These are phyloP conservation scores for Pseudotriccus pelzelni DNA, from an alignment of 2,797 vertebrate species.

Conservation along the genomic window DNA sequence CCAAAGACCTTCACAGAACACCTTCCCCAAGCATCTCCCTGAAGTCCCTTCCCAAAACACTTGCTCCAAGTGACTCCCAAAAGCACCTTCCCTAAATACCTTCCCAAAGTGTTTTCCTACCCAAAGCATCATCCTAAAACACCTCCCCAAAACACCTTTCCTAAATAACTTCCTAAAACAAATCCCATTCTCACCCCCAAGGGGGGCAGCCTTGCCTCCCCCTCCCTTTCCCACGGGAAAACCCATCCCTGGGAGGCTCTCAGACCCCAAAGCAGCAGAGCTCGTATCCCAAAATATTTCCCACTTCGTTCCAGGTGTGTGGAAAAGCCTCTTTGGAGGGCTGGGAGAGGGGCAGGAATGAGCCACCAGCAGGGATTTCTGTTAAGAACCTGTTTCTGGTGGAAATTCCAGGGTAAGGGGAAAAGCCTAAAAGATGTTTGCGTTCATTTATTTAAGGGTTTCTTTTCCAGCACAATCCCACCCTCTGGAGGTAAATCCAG, in stretches of 20 bases:
- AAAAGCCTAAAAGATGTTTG: not conserved
- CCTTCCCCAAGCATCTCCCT: not conserved
- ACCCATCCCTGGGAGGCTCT: not conserved
- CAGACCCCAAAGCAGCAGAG: not conserved
- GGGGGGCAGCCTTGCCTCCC: no score
- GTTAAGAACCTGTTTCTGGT: rapidly evolving
- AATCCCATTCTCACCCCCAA: no score
- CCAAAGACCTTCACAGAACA: not conserved
- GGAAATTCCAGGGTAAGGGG: not conserved
- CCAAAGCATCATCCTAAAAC: not conserved
- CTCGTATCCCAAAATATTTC: rapidly evolving
- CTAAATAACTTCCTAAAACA: not conserved
- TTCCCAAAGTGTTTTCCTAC: not conserved
- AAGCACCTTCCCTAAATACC: not conserved
- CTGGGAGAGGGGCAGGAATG: not conserved
- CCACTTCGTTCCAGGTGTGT: rapidly evolving
- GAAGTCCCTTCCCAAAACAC: rapidly evolving
- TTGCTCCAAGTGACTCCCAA: not conserved
- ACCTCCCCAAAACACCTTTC: not conserved
- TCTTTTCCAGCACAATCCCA: not conserved
- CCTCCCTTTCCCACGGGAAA: not conserved
- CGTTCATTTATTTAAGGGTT: not conserved
- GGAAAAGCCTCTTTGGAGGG: not conserved
- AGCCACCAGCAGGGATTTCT: rapidly evolving
- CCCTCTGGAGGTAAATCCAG: not conserved